Evolutionary conservation across 2,797 vertebrate genomes (phyloP), one percentile per base, ranked within the genome.

Genomic region (Enteromius afrohamiltoni): DNA sequence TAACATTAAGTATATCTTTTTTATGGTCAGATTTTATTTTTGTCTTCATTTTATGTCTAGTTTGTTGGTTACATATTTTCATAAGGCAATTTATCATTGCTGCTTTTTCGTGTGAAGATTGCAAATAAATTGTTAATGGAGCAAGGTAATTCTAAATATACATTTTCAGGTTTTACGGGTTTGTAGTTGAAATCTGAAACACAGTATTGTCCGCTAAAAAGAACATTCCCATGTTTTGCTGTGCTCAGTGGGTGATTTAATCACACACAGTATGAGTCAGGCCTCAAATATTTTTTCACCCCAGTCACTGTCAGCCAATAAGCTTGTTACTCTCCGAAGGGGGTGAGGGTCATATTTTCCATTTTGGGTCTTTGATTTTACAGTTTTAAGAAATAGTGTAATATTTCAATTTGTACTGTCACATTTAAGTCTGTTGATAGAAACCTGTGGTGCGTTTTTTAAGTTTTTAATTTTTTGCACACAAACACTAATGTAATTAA

Each of bases 221-320:
- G 77, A 68, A 79, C 77, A 67, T 67, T 53, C 14, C 31, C 62
- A 79, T 68, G 77, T 79, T 79, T 68, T 51, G 62, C 77, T 53
- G 11, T 34, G 45, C 45, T 53, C 77, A 51, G 77, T 67, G 62
- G 62, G 62, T 53, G 62, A 79, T 79, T 40, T 77, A 67, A 51
- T 79, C 77, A 65, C 60, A 65, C 60, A 77, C 58, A 77, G 4
- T 45, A 40, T 62, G 60, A 67, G 60, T 79, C 62, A 79, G 45
- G 42, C 40, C 58, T 64, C 58, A 21, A 29, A 58, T 64, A 10
- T 62, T 65, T 11, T 58, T 76, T 76, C 34, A 40, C 26, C 17
- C 17, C 17, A 17, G 34, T 37, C 5, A 29, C 23, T 77, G 55
- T 65, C 29, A 26, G 45, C 62, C 42, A 67, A 49, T 51, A 13